Percentiles rank a stretch among this genome's conserved stretches.
Evolutionary conservation across 2,888 invertebrate species (phyloP).

Genomic region (Drosophila subquinaria): DNA sequence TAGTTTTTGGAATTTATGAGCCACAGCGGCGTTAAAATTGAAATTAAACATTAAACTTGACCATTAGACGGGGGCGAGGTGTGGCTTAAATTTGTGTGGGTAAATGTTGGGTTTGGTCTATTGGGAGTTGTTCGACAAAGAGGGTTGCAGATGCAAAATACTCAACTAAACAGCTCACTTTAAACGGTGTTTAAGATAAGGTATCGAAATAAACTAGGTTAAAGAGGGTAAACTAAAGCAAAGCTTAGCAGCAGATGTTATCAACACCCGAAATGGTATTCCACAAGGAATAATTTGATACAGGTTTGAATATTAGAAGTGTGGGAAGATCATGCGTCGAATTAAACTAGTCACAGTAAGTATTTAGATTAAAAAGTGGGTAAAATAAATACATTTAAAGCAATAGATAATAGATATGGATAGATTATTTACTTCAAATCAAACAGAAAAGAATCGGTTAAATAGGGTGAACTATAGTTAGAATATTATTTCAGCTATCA

Average conservation of each 20-base stretch:
- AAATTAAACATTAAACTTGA: constrained; percentile 65
- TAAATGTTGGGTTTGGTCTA: constrained; percentile 15
- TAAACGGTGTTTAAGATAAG: constrained; percentile 14
- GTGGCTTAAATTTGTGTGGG: constrained; percentile 37
- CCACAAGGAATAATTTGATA: constrained; percentile 2
- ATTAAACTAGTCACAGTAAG: not conserved
- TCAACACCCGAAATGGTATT: not conserved
- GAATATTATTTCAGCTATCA: too few species aligned
- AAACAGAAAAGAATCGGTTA: not conserved
- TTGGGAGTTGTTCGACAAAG: constrained; percentile 8
- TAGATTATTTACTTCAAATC: not conserved
- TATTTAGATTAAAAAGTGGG: not conserved
- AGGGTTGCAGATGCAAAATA: constrained; percentile 17
- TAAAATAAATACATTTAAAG: not conserved
- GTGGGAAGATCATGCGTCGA: not conserved
- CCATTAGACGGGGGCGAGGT: constrained; percentile 46
- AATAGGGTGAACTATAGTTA: not conserved
- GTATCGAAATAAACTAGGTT: not conserved
- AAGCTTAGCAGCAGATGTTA: not conserved
- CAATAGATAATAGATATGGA: not conserved
- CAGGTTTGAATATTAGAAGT: not conserved
- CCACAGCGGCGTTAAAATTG: constrained; percentile 68
- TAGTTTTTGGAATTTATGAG: constrained; percentile 72
- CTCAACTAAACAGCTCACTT: constrained; percentile 11
- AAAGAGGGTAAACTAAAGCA: constrained; percentile 18